A percentile compares a stretch with the other conserved stretches of the same genome.
phyloP scores from a whole-genome alignment of 2,888 invertebrate species.

The Orthonychiurus folsomi region DNA sequence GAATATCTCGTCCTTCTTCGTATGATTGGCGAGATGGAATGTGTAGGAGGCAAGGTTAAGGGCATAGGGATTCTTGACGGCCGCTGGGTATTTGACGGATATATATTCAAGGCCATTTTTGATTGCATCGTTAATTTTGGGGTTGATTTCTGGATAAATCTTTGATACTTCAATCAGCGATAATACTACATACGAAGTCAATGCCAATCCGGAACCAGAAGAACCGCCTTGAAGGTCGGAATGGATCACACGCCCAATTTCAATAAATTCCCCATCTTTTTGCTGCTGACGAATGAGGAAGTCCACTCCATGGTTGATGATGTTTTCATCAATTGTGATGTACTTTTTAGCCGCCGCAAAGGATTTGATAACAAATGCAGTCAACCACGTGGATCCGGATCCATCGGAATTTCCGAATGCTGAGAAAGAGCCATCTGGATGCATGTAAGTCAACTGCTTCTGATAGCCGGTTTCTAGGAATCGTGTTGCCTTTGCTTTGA shows the following conservation, averaged over 20 bases:
- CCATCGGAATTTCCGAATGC: conserved; percentile 65
- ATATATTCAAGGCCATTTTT: not conserved
- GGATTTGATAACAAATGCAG: conserved; percentile 71
- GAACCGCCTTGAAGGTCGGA: conserved; percentile 58
- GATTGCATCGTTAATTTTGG: not conserved
- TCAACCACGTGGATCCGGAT: conserved; percentile 72
- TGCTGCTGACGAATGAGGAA: conserved; percentile 67
- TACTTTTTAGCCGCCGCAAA: conserved; percentile 62
- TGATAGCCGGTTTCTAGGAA: conserved; percentile 81
- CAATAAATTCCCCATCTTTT: conserved; percentile 65
- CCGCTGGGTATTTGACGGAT: not conserved
- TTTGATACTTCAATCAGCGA: conserved; percentile 18
- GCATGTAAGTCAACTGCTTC: conserved; percentile 74
- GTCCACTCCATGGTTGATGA: conserved; percentile 58
- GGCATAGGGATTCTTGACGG: conserved; percentile 49
- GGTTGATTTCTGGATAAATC: not conserved
- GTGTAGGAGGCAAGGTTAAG: conserved; percentile 67
- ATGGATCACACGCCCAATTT: conserved; percentile 59
- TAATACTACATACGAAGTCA: conserved; percentile 24
- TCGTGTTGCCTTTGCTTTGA: conserved; percentile 19
- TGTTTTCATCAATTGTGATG: conserved; percentile 59
- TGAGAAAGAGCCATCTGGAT: conserved; percentile 80
- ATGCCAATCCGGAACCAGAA: conserved; percentile 13
- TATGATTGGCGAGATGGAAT: conserved; percentile 63
- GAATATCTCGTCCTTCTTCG: conserved; percentile 40